phyloP scores from a whole-genome alignment of 2,113 vertebrate genomes.

The Xyrauchen texanus region DNA sequence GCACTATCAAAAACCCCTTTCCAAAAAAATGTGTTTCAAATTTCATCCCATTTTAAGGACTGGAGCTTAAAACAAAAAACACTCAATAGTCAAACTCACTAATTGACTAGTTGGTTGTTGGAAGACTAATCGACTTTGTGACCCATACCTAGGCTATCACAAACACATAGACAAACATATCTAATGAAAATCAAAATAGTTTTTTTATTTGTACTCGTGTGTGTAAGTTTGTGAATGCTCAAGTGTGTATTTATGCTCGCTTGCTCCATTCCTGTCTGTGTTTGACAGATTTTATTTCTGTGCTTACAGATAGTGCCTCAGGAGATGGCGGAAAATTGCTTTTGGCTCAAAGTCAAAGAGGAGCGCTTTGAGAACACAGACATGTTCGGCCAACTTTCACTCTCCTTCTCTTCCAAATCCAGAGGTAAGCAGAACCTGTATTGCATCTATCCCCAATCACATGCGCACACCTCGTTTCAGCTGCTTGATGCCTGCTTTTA shows the following conservation, averaged over 20 bases:
- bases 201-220: too few relatives aligned
- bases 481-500: slow-evolving; percentile 56
- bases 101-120: too few relatives aligned
- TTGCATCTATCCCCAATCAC: slow-evolving; percentile 38
- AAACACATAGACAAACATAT: too few relatives aligned
- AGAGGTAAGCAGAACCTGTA: slow-evolving; percentile 81
- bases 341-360: slow-evolving; percentile 97
- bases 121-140: too few relatives aligned
- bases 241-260: background rate
- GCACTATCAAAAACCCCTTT: too few relatives aligned
- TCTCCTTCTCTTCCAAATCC: slow-evolving; percentile 88
- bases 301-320: slow-evolving; percentile 90
- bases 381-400: slow-evolving; percentile 87
- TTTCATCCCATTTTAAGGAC: too few relatives aligned
- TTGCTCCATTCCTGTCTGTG: slow-evolving; percentile 23
- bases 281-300: slow-evolving; percentile 73
- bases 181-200: too few relatives aligned
- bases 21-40: too few relatives aligned
- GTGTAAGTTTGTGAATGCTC: background rate
- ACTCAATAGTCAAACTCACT: too few relatives aligned
- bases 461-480: slow-evolving; percentile 54
- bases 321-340: slow-evolving; percentile 93
- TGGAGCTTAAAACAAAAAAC: too few relatives aligned
- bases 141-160: too few relatives aligned
- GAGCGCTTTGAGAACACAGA: slow-evolving; percentile 91